Percentiles rank a stretch among this genome's conserved stretches.
phyloP scores from a whole-genome alignment of 2,888 invertebrate genomes.

The Bembecia ichneumoniformis region DNA sequence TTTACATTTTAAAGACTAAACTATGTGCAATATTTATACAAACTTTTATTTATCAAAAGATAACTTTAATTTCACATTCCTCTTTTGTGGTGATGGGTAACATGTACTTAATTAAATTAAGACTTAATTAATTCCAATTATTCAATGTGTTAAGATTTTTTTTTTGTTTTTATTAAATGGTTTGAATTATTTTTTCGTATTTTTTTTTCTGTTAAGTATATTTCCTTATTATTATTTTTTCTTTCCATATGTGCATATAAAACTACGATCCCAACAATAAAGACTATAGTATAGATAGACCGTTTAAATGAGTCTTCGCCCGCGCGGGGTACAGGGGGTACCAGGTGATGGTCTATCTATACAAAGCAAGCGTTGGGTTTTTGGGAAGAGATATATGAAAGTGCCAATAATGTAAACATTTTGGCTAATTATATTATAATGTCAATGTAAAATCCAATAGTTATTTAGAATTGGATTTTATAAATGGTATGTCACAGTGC shows the following conservation, averaged over 20 bases:
- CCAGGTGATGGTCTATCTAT: too few relatives aligned
- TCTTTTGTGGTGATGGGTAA: slow-evolving; percentile 45
- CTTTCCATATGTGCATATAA: too few relatives aligned
- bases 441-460: slow-evolving; percentile 41
- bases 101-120: slow-evolving; percentile 34
- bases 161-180: slow-evolving; percentile 65
- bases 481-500: too few relatives aligned
- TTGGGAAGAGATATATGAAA: slow-evolving; percentile 24
- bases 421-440: slow-evolving; percentile 47
- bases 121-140: slow-evolving; percentile 20
- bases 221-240: too few relatives aligned
- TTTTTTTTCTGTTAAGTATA: slow-evolving; percentile 17
- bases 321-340: too few relatives aligned
- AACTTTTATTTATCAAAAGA: slow-evolving; percentile 10
- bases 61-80: slow-evolving; percentile 9
- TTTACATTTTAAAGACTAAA: slow-evolving; percentile 5
- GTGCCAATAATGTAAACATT: slow-evolving; percentile 40
- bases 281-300: too few relatives aligned
- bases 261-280: too few relatives aligned
- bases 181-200: slow-evolving; percentile 41
- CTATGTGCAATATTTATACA: slow-evolving; percentile 5
- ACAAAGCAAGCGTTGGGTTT: not conserved
- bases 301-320: too few relatives aligned
- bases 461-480: slow-evolving; percentile 18
- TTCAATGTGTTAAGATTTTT: slow-evolving; percentile 20